Evolutionary conservation across 1,140 invertebrate species (phyloP), one percentile per base, ranked within the genome.

Genomic region (Drosophila ficusphila): DNA sequence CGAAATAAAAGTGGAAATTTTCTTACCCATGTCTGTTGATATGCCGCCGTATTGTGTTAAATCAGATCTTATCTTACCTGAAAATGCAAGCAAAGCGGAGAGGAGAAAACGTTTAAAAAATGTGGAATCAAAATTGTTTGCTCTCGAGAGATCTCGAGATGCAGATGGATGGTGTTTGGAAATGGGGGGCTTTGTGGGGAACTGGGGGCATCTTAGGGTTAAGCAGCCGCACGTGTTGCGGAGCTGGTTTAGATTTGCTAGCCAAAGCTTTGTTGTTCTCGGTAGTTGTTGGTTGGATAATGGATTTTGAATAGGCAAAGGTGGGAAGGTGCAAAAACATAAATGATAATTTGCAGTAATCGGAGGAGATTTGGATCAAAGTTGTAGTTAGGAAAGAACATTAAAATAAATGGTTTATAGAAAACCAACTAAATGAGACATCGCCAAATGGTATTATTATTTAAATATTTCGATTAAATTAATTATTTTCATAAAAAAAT

Each of bases 21-120:
- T 90, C 89, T 90, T 90, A 90, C 89, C 89, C 89, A 90, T 90
- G 78, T 90, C 89, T 90, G 89, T 88, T 90, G 89, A 90, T 90
- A 90, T 90, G 82, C 89, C 89, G 89, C 89, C 89, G 79, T 90
- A 90, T 90, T 90, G 89, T 90, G 89, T 90, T 90, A 90, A 90
- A 90, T 90, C 89, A 81, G 89, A 90, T 90, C 89, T 89, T 90
- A 90, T 90, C 89, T 90, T 90, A 90, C 89, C 89, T 90, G 76
- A 65, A 90, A 90, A 65, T 68, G 65, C 56, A 77, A 69, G 48
- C 62, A 75, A 72, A 83, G 53, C 38, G 72, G 73, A 82, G 64
- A 71, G 60, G 36, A 88, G 69, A 78, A 64, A 86, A 86, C 76
- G 82, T 88, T 86, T 88, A 70, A 88, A 81, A 86, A 88, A 82